phyloP scores from a whole-genome alignment of 2,797 vertebrate genomes.

The Centropyge bicolor region DNA sequence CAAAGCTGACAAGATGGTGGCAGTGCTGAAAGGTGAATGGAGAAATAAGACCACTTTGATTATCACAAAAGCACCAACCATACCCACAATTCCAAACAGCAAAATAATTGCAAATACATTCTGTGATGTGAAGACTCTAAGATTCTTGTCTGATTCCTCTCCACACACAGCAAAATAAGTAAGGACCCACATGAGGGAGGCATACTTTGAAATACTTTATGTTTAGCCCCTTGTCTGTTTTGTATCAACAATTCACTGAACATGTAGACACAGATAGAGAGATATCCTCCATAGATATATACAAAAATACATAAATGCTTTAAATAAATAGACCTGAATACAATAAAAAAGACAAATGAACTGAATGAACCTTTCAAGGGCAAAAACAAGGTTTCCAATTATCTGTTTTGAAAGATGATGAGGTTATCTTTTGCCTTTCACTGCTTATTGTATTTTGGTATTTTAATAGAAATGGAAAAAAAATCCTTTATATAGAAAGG shows the following conservation, averaged over 20 bases:
- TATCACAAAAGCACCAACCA: background rate
- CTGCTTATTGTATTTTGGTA: background rate
- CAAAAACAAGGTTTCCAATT: background rate
- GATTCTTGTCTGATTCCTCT: background rate
- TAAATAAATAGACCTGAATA: background rate
- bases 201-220: too few species aligned
- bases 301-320: background rate
- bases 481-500: background rate
- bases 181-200: background rate
- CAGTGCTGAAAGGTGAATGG: background rate
- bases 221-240: background rate
- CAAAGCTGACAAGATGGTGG: background rate
- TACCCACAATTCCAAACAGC: too few species aligned
- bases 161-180: background rate
- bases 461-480: background rate
- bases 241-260: background rate
- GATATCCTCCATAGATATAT: background rate
- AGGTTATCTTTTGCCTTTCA: background rate
- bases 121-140: background rate
- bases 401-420: background rate
- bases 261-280: background rate
- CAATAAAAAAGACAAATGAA: background rate
- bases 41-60: background rate
- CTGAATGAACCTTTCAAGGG: background rate
- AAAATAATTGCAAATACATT: too few species aligned